These are phyloP conservation scores for Trematocara caparti DNA, from an alignment of 2,797 vertebrate genomes.

Conservation along the genomic window DNA sequence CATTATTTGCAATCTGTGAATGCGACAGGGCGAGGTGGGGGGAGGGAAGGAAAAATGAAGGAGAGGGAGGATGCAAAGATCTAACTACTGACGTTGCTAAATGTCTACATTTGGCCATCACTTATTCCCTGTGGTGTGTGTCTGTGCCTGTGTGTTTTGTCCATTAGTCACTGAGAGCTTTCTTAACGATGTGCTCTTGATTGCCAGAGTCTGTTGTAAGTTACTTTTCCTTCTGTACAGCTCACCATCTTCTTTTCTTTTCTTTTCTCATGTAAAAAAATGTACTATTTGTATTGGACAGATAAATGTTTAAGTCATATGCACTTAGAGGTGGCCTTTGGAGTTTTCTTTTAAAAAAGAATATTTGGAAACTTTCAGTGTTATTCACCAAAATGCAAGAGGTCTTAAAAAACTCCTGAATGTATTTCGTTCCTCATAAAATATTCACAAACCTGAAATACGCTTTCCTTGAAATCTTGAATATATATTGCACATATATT, in stretches of 20 bases:
- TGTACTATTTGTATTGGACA: not conserved
- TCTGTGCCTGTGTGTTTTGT: not conserved
- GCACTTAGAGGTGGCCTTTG: not conserved
- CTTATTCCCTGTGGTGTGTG: conserved; percentile 25
- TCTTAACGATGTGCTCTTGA: conserved; percentile 48
- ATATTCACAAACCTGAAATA: not conserved
- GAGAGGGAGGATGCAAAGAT: conserved; percentile 8
- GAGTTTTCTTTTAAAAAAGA: not conserved
- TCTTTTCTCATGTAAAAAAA: not conserved
- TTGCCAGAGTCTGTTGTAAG: conserved; percentile 33
- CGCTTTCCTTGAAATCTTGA: not conserved
- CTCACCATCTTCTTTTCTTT: not conserved
- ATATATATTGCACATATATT: not conserved
- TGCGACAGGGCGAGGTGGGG: not conserved
- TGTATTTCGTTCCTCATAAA: not conserved
- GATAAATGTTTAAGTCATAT: not conserved
- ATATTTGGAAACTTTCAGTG: not conserved
- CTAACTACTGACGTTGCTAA: conserved; percentile 4
- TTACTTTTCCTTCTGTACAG: not conserved
- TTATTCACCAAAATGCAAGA: not conserved
- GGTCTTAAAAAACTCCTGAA: not conserved
- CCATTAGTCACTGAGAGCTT: conserved; percentile 43
- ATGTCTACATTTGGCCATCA: conserved; percentile 29
- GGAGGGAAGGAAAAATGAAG: not conserved
- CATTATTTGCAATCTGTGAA: not conserved